These are phyloP conservation scores for Melanargia galathea DNA, from an alignment of 2,888 invertebrate species.

Conservation along the genomic window DNA sequence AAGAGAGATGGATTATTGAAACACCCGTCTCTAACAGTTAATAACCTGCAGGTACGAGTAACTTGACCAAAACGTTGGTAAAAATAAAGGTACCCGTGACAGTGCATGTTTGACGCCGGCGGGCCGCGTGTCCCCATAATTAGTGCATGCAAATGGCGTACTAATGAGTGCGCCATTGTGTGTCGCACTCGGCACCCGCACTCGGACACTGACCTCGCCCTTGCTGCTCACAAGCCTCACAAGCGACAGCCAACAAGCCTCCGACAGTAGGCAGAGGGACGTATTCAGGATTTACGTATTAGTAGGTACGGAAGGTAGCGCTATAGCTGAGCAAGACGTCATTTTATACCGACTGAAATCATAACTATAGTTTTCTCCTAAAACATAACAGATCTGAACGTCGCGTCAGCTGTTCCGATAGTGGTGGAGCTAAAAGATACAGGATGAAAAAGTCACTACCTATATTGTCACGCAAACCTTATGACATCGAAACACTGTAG, in stretches of 20 bases:
- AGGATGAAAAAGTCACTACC: too few relatives aligned
- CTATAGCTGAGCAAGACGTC: too few relatives aligned
- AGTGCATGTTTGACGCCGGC: slow-evolving; percentile 37
- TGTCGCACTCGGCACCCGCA: not conserved
- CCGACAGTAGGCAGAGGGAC: not conserved
- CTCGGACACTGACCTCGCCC: slow-evolving; percentile 36
- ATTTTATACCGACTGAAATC: too few relatives aligned
- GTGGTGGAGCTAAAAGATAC: too few relatives aligned
- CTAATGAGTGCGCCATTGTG: slow-evolving; percentile 64
- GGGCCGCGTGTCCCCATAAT: slow-evolving; percentile 58
- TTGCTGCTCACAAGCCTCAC: slow-evolving; percentile 19
- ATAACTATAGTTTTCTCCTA: too few relatives aligned
- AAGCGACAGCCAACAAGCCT: slow-evolving; percentile 4
- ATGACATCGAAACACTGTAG: too few relatives aligned
- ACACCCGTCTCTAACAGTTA: not conserved
- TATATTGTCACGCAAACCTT: too few relatives aligned
- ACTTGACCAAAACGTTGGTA: not conserved
- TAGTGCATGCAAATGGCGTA: slow-evolving; percentile 57
- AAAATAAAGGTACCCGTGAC: slow-evolving; percentile 30
- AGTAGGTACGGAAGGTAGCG: too few relatives aligned
- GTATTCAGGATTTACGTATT: too few relatives aligned
- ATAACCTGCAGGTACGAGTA: not conserved
- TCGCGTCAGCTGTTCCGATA: too few relatives aligned
- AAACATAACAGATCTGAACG: too few relatives aligned
- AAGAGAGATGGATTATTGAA: too few relatives aligned